Evolutionary conservation across 37 sponge, comb jelly and placozoan species (phyloP).

Genomic region (Ianthella basta): DNA sequence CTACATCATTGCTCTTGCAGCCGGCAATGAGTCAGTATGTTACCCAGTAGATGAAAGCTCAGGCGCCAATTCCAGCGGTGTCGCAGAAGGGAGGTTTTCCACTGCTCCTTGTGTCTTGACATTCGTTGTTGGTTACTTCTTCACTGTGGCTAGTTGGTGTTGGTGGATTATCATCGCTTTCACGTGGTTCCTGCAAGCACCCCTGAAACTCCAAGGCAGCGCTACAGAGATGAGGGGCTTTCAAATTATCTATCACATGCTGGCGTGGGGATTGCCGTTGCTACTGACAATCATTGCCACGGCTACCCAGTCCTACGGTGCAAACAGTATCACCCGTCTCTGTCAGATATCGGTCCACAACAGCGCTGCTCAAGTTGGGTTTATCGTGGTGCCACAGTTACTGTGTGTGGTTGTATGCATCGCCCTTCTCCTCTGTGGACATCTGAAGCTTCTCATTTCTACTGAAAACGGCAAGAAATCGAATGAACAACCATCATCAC

Average conservation of each 20-base stretch:
- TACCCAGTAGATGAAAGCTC: conserved; percentile 22
- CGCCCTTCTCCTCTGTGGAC: conserved; percentile 39
- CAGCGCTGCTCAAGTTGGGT: conserved; percentile 31
- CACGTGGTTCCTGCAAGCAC: conserved; percentile 45
- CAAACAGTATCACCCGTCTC: conserved; percentile 30
- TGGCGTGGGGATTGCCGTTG: conserved; percentile 56
- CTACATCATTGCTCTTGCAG: conserved; percentile 33
- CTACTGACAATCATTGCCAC: conserved; percentile 32
- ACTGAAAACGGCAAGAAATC: background rate
- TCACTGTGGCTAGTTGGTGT: conserved; percentile 51
- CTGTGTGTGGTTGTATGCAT: conserved; percentile 35
- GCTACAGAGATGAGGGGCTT: background rate
- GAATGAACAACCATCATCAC: background rate
- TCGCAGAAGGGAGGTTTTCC: conserved; percentile 7
- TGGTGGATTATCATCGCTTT: conserved; percentile 58
- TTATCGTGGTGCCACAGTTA: conserved; percentile 48
- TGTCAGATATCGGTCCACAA: conserved; percentile 53
- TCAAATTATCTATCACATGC: conserved; percentile 30
- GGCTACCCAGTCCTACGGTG: conserved; percentile 8
- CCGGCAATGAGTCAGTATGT: conserved; percentile 22
- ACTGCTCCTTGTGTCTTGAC: conserved; percentile 30
- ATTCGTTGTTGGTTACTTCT: conserved; percentile 57
- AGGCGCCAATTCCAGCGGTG: conserved; percentile 6
- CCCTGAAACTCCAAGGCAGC: background rate
- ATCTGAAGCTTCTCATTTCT: background rate